Evolutionary conservation across 2,113 vertebrate species (phyloP), one percentile per base, ranked within the genome.

Genomic region (Lathamus discolor): DNA sequence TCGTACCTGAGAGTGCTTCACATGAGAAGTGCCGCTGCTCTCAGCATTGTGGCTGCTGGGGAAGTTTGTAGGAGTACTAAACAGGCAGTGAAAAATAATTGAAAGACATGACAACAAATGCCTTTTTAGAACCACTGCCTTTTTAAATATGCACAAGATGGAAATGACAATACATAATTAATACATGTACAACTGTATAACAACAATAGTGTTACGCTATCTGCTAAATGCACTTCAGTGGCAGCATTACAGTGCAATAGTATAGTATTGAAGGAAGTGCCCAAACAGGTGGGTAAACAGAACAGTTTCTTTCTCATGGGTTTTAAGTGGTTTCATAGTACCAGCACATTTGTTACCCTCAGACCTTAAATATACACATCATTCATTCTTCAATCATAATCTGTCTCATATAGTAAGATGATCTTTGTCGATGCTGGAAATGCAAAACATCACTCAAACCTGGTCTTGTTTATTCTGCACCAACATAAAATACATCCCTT

Each of bases 401-500:
- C 35, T 9, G 8, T 15, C 73, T 44, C 39, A 3, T 1, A 3
- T 0, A 49, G 39, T 1, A 49, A 24, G n/a, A 44, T 46, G 8
- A 23, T 11, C 43, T 59, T 88, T 90, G 67, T n/a, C n/a, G 19
- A 10, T 0, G n/a, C 0, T 82, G 43, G 70, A 79, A 78, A 70
- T 1, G 14, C 28, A 49, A 67, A 55, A 7, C 33, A 29, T 54
- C n/a, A 3, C 72, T 88, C n/a, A 37, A 24, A 51, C 2, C 20
- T 13, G 22, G 17, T 1, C 22, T 15, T 70, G 46, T 20, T 85
- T 27, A 9, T 35, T 33, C 49, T 13, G 12, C 37, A 39, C 3
- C 75, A 41, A 20, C 16, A 10, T 1, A 6, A 83, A 48, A 19
- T 0, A 5, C 13, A 27, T 33, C 27, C 14, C 54, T 39, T 35